Evolutionary conservation across 2,888 invertebrate genomes (phyloP).

Genomic region (Calameuta idolon): DNA sequence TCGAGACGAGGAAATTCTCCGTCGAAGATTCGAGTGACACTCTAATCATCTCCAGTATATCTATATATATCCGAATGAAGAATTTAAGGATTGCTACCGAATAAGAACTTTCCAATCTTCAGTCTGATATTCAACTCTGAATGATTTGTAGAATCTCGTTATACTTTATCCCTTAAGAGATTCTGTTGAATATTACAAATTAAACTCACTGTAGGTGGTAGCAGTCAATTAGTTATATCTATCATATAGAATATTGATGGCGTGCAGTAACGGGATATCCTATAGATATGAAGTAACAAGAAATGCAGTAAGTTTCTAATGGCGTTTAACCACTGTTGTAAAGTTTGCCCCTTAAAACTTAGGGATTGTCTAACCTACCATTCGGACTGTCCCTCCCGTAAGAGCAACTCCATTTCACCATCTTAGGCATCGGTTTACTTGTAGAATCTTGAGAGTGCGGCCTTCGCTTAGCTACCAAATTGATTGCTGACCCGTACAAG

Average conservation of each 20-base stretch:
- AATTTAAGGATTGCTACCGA: too few species aligned
- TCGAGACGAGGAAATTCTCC: neutral
- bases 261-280: neutral
- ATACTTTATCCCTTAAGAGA: neutral
- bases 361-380: neutral
- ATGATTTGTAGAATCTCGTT: neutral
- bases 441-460: neutral
- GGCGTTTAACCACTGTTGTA: conserved; percentile 28
- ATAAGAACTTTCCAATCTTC: neutral
- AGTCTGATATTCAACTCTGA: neutral
- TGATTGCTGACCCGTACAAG: neutral
- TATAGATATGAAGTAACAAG: neutral
- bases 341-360: conserved; percentile 39
- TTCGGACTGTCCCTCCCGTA: conserved; percentile 7
- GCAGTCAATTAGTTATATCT: neutral
- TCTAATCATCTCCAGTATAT: neutral
- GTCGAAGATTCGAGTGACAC: neutral
- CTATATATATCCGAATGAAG: neutral
- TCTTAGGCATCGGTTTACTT: neutral
- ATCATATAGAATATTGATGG: neutral
- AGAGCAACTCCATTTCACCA: neutral
- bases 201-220: neutral
- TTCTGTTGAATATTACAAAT: neutral
- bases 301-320: conserved; percentile 24
- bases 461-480: neutral